These are phyloP conservation scores for Actinia equina DNA, from an alignment of 64 coral and sea anemone species.

Conservation along the genomic window DNA sequence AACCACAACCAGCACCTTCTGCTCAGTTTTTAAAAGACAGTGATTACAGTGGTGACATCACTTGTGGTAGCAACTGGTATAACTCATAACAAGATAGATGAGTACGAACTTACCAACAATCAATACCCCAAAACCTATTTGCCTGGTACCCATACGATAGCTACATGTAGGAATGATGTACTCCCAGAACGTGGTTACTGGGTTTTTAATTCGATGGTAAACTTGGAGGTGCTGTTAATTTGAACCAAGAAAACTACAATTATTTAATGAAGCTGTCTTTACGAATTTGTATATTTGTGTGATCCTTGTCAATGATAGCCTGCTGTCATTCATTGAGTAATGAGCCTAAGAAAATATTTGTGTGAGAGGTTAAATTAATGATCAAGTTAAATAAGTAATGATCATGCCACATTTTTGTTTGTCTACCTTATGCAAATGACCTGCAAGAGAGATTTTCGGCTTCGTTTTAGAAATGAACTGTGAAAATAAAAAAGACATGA, in stretches of 20 bases:
- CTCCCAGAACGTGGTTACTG: conserved; percentile 19
- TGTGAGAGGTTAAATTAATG: no score
- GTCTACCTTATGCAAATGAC: conserved; percentile 67
- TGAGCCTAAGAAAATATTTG: no score
- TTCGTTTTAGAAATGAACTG: conserved; percentile 5
- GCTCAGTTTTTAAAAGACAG: no score
- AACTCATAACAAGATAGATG: no score
- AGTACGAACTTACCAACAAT: conserved; percentile 51
- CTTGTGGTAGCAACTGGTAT: no score
- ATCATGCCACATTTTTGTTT: no score
- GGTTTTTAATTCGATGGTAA: background rate
- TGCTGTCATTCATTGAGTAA: no score
- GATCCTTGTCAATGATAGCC: no score
- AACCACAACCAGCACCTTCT: no score
- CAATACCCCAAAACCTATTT: conserved; percentile 51
- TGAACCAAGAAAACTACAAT: background rate
- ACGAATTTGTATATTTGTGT: no score
- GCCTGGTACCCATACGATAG: conserved; percentile 84
- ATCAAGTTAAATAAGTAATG: no score
- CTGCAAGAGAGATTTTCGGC: conserved; percentile 61
- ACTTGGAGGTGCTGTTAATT: background rate
- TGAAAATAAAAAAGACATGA: background rate
- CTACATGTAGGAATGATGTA: conserved; percentile 70
- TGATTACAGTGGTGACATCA: no score
- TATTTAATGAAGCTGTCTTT: background rate